phyloP scores from a whole-genome alignment of 1,140 invertebrate genomes.

The Eupristina koningsbergeri region DNA sequence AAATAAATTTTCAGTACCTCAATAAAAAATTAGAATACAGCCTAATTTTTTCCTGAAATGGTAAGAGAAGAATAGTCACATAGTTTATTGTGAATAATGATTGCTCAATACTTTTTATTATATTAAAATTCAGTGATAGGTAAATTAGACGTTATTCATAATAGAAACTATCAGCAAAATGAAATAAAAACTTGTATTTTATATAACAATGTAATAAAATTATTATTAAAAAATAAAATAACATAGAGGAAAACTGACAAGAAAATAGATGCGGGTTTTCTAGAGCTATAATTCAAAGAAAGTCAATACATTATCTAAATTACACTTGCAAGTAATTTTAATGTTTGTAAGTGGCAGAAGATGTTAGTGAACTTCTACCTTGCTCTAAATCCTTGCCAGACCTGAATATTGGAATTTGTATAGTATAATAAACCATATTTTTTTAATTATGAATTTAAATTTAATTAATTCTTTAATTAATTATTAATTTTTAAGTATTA shows the following conservation, averaged over 20 bases:
- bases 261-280: conserved; percentile 33
- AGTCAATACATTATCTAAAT: conserved; percentile 2
- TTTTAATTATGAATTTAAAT: conserved; percentile 21
- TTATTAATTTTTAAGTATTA: conserved; percentile 2
- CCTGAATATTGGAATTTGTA: conserved; percentile 55
- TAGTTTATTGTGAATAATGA: conserved; percentile 43
- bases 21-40: conserved; percentile 61
- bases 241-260: conserved; percentile 44
- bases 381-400: conserved; percentile 69
- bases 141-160: conserved; percentile 15
- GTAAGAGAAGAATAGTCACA: conserved; percentile 59
- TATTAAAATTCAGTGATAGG: conserved; percentile 30
- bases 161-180: conserved; percentile 43
- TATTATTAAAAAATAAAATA: conserved; percentile 15
- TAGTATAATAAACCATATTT: conserved; percentile 15
- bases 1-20: conserved; percentile 65
- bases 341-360: conserved; percentile 54
- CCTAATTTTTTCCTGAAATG: conserved; percentile 66
- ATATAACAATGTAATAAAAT: neutral
- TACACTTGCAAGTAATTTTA: conserved; percentile 31
- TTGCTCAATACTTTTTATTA: conserved; percentile 15
- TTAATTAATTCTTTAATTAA: conserved; percentile 2
- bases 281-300: conserved; percentile 19
- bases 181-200: conserved; percentile 14
- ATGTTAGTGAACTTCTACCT: conserved; percentile 65